A percentile compares a stretch with the other conserved stretches of the same genome.
phyloP scores from a whole-genome alignment of 2,113 vertebrate genomes.

The Hemichromis elongatus region DNA sequence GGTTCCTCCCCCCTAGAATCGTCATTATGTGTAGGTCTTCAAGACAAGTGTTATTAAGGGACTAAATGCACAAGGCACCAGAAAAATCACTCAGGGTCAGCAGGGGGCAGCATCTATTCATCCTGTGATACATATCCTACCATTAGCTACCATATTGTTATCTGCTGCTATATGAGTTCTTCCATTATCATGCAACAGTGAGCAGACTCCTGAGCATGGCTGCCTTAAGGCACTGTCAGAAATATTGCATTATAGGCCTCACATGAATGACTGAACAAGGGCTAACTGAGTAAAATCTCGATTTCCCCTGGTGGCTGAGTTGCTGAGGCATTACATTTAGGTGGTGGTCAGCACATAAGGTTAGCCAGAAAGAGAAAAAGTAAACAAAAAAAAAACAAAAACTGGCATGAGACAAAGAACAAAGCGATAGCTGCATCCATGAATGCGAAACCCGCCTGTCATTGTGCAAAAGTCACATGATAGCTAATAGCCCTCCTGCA shows the following conservation, averaged over 20 bases:
- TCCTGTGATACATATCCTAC: neutral
- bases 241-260: constrained; percentile 9
- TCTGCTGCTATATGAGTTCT: neutral
- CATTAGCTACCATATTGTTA: neutral
- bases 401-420: neutral
- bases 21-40: neutral
- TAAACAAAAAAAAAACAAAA: neutral
- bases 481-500: neutral
- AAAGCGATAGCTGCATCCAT: neutral
- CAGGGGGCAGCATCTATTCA: constrained; percentile 64
- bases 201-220: constrained; percentile 10
- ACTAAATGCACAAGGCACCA: neutral
- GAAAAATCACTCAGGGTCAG: neutral
- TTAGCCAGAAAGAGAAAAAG: neutral
- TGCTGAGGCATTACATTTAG: neutral
- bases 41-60: neutral
- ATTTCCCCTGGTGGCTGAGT: neutral
- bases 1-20: rapidly evolving
- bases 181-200: neutral
- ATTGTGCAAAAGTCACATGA: neutral
- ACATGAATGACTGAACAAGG: constrained; percentile 11
- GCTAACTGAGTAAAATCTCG: constrained; percentile 14
- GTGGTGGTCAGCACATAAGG: neutral
- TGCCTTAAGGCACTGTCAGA: constrained; percentile 17
- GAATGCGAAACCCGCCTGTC: neutral